Percentiles rank a stretch among this genome's conserved stretches.
These are phyloP conservation scores for Morbakka virulenta DNA, from an alignment of 30 jellyfish, hydroid and myxozoan genomes.

Conservation along the genomic window DNA sequence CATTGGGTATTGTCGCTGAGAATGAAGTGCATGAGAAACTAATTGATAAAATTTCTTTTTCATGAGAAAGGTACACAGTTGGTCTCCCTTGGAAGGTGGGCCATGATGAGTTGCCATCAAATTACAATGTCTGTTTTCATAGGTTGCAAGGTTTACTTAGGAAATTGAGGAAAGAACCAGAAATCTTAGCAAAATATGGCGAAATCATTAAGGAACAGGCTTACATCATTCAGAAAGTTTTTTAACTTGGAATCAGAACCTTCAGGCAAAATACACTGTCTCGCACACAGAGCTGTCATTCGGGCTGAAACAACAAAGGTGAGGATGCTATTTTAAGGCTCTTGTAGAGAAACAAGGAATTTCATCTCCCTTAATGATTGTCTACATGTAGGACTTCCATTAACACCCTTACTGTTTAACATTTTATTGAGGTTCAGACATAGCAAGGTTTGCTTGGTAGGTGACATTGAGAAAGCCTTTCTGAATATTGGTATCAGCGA, in stretches of 20 bases:
- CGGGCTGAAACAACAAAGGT: no score
- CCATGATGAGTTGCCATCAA: background rate
- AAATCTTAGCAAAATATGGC: background rate
- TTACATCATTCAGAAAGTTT: no score
- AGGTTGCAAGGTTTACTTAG: background rate
- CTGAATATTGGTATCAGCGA: background rate
- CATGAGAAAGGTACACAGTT: background rate
- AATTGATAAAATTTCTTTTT: background rate
- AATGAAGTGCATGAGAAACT: background rate
- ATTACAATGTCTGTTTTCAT: background rate
- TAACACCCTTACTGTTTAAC: constrained; percentile 1
- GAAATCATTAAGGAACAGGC: background rate
- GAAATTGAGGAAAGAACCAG: background rate
- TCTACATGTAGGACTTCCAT: constrained; percentile 36
- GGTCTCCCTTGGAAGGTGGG: constrained; percentile 1
- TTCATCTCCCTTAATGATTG: constrained; percentile 44
- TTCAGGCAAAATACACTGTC: constrained; percentile 14
- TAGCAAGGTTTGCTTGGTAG: background rate
- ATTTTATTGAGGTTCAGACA: background rate
- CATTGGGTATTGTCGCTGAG: background rate
- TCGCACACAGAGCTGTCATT: constrained; percentile 49
- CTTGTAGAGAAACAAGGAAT: background rate
- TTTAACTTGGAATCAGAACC: no score
- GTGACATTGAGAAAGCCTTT: background rate
- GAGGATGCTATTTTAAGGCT: constrained; percentile 23